phyloP scores from a whole-genome alignment of 2,797 vertebrate species.

The Haliaeetus albicilla region DNA sequence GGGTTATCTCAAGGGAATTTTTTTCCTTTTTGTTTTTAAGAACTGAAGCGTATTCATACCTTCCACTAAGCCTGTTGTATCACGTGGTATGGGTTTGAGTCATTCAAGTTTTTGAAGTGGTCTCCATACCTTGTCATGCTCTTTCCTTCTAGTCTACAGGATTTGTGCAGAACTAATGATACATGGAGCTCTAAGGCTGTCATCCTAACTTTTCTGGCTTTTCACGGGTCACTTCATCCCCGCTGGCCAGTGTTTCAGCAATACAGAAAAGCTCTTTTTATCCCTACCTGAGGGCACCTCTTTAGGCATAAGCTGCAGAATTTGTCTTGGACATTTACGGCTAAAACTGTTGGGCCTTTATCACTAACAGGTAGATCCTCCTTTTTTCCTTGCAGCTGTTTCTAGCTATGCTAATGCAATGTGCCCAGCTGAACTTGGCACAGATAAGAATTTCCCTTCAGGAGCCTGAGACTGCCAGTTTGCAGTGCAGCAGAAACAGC shows the following conservation, averaged over 20 bases:
- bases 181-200: not conserved
- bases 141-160: not conserved
- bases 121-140: not conserved
- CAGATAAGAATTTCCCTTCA: not conserved
- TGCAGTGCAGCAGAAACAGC: not conserved
- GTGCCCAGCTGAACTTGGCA: not conserved
- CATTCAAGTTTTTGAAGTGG: not conserved
- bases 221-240: not conserved
- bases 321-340: not conserved
- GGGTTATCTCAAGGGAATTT: not conserved
- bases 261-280: not conserved
- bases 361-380: not conserved
- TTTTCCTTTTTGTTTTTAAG: not conserved
- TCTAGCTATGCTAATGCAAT: not conserved
- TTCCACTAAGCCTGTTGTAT: not conserved
- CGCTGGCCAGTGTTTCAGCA: not conserved
- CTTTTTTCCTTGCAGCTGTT: not conserved
- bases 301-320: not conserved
- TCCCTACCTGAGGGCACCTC: not conserved
- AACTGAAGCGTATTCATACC: not conserved
- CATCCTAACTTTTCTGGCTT: not conserved
- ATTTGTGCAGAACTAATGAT: not conserved
- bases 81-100: not conserved
- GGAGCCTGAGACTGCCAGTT: not conserved
- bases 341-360: not conserved